phyloP scores from a whole-genome alignment of 2,113 vertebrate species.

The Perca flavescens region DNA sequence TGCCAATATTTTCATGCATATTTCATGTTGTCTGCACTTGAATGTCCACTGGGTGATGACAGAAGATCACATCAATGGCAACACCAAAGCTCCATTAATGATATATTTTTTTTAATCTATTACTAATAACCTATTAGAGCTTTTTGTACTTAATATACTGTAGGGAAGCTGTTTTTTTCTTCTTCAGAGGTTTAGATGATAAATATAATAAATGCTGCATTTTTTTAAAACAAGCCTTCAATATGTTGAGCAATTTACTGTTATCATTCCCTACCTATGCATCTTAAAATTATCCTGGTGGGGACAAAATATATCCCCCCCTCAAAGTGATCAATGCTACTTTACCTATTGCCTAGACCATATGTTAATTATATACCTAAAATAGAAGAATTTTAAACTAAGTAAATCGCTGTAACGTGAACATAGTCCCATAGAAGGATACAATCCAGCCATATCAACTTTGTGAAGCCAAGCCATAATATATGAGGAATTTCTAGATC shows the following conservation, averaged over 20 bases:
- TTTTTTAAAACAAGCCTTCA: not conserved
- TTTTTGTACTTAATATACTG: slow-evolving; percentile 20
- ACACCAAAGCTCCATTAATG: slow-evolving; percentile 20
- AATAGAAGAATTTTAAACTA: too few species aligned
- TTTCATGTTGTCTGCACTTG: not conserved
- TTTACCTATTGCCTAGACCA: too few species aligned
- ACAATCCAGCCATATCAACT: too few species aligned
- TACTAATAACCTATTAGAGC: slow-evolving; percentile 16
- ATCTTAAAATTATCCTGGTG: too few species aligned
- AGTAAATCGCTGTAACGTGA: too few species aligned
- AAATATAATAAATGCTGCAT: not conserved
- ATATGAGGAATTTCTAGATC: not conserved
- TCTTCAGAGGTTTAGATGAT: not conserved
- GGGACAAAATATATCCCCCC: too few species aligned
- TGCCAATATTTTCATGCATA: not conserved
- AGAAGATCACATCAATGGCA: slow-evolving; percentile 16
- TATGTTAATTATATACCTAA: too few species aligned
- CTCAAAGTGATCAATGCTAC: too few species aligned
- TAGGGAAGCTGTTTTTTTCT: not conserved
- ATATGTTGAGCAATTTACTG: not conserved
- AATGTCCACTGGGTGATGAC: slow-evolving; percentile 38
- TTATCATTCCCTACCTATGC: not conserved
- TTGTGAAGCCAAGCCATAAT: not conserved
- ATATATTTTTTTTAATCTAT: slow-evolving; percentile 20
- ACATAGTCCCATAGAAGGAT: too few species aligned